Base-by-base conservation (phyloP, 2,797 vertebrate genomes). In the Rhinella marina region DNA sequence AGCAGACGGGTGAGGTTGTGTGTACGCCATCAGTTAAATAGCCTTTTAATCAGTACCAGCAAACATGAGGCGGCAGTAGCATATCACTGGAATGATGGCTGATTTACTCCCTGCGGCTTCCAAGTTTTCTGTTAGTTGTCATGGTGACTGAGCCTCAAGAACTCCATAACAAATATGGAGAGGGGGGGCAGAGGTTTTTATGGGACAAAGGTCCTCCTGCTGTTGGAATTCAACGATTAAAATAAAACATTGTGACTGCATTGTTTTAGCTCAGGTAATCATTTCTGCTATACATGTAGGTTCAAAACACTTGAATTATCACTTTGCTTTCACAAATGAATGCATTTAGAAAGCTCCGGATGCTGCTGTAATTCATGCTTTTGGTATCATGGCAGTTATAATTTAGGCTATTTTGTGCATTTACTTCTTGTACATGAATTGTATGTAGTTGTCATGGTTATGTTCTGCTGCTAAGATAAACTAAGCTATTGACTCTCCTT, bases 371-470 rank as follows among this genome's bases (percentile, higher is more conserved):
- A 89, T 88, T 89, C 80, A 62, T 68, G 88, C 64, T 83, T 81
- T 75, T 72, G 82, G 82, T 80, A 88, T 88, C 76, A 84, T 81
- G 73, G 84, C 64, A 83, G 80, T 89, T 89, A 77, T 84, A 88
- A 88, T 83, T 89, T 89, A 79, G 84, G 79, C 64, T 83, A 83
- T 83, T 89, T 83, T 89, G 72, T 83, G 80, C 84, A 61, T 88
- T 88, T 77, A 70, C 64, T 84, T 79, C 75, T 87, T 84, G 84
- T 62, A 68, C 68, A 86, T 83, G 84, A 89, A 89, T 86, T 86
- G 62, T 79, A 89, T 76, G 62, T 83, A 89, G 84, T 89, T 89
- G 88, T 89, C 88, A 86, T 89, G 88, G 88, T 86, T 89, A 89
- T 89, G 70, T 85, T 85, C 75, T 72, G 82, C 72, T 25, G 61